Evolutionary conservation across 1,140 invertebrate genomes (phyloP), one percentile per base, ranked within the genome.

Genomic region (Brachionus sp.): DNA sequence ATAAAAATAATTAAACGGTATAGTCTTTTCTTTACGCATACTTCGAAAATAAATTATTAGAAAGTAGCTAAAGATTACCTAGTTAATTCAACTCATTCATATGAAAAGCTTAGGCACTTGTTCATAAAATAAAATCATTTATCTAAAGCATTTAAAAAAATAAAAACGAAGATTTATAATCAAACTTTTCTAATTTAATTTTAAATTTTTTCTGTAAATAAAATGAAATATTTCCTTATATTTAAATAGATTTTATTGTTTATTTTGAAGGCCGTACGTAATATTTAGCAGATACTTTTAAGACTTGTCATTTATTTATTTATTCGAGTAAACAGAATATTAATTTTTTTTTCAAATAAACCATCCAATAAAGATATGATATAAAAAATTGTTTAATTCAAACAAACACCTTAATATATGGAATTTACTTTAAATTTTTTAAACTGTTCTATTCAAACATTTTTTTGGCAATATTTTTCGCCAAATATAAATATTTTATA

Each of bases 341-440:
- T 57, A 57, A 57, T 57, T 57, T 57, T 57, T 57, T 23, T 19
- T 57, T 57, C 50, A 57, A 57, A 57, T 57, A 57, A 57, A 57
- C 16, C 50, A 19, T 9, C 16, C 9, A 57, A 57, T 19, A 57
- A 57, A 57, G 50, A 57, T 7, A 57, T 57, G 50, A 57, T 39
- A 70, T n/a, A 70, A 37, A 70, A 39, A 70, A 37, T 70, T 70
- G 66, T 19, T 70, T 70, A 39, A 70, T n/a, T 70, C 66, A 70
- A 70, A 70, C 16, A 70, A 70, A 70, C 66, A 70, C 33, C 37
- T 37, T 12, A 39, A 6, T 7, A 19, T 70, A 16, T 39, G 16
- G 66, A 70, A 19, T 37, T 57, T 57, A 19, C 19, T 57, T 57
- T 57, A 25, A 57, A 57, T 57, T 57, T 57, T 57, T 25, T 10